Evolutionary conservation across 2,113 vertebrate species (phyloP).

Genomic region (Syrmaticus mikado): DNA sequence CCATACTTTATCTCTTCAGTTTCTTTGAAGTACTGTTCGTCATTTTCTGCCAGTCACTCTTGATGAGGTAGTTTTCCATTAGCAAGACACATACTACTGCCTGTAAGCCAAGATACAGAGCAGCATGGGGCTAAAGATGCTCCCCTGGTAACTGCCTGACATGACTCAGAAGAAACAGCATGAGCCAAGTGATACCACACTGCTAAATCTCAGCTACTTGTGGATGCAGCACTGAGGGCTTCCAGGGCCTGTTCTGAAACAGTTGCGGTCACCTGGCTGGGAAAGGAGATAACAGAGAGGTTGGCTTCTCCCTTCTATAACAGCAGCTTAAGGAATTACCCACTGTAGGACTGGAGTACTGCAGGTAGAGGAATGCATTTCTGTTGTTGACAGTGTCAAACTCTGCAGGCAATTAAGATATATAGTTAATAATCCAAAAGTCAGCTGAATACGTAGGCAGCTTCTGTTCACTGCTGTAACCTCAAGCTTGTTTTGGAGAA

Average conservation of each 20-base stretch:
- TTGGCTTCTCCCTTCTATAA: neutral
- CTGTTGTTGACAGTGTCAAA: neutral
- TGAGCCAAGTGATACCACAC: neutral
- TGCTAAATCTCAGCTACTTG: neutral
- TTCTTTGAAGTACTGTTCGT: neutral
- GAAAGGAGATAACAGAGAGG: neutral
- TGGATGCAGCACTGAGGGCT: neutral
- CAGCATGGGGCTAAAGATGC: neutral
- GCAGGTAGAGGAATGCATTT: neutral
- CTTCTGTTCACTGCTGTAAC: slow-evolving; percentile 4
- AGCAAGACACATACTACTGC: neutral
- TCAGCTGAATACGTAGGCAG: neutral
- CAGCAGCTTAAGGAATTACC: neutral
- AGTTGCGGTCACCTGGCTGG: neutral
- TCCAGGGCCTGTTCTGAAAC: neutral
- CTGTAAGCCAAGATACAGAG: neutral
- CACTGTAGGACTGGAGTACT: neutral
- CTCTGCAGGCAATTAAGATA: neutral
- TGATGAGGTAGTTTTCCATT: neutral
- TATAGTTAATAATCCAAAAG: neutral
- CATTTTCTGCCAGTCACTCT: neutral
- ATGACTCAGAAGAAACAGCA: neutral
- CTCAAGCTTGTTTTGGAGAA: slow-evolving; percentile 50
- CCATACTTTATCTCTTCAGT: neutral
- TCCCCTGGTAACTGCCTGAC: neutral